Conservation (phyloP, 2,113 vertebrate species). For the Megalops atlanticus region DNA sequence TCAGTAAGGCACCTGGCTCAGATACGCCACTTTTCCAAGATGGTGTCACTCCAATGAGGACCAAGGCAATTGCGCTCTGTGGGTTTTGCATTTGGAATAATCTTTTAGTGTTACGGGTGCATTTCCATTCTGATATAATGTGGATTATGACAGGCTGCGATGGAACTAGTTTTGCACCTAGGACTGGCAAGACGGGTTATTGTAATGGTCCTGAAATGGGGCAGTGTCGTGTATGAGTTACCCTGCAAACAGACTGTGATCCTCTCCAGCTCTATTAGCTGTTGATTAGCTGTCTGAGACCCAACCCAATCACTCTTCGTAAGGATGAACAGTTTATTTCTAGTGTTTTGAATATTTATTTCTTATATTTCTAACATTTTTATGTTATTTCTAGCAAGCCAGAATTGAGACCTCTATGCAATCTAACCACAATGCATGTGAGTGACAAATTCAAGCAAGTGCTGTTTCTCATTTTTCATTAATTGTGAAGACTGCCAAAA, state of each 20-base stretch:
- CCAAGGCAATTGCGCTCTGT: background rate
- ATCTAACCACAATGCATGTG: no score
- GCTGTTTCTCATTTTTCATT: background rate
- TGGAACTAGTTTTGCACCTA: no score
- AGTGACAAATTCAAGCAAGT: no score
- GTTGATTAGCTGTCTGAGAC: no score
- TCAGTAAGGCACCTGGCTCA: background rate
- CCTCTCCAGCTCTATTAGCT: background rate
- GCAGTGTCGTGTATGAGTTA: background rate
- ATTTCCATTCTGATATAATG: background rate
- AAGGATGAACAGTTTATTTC: no score
- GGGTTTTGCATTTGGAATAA: background rate
- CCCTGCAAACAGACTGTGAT: background rate
- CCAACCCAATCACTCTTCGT: no score
- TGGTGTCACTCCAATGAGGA: background rate
- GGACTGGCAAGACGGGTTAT: background rate
- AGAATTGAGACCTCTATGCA: no score
- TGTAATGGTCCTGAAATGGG: background rate
- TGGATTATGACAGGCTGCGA: background rate
- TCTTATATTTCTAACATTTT: no score
- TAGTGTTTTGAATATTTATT: no score
- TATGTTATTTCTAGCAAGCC: no score
- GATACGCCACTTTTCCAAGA: background rate
- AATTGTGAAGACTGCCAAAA: background rate
- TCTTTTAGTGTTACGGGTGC: background rate